Evolutionary conservation across 2,888 invertebrate species (phyloP), one percentile per base, ranked within the genome.

Genomic region (Coenonympha arcania): DNA sequence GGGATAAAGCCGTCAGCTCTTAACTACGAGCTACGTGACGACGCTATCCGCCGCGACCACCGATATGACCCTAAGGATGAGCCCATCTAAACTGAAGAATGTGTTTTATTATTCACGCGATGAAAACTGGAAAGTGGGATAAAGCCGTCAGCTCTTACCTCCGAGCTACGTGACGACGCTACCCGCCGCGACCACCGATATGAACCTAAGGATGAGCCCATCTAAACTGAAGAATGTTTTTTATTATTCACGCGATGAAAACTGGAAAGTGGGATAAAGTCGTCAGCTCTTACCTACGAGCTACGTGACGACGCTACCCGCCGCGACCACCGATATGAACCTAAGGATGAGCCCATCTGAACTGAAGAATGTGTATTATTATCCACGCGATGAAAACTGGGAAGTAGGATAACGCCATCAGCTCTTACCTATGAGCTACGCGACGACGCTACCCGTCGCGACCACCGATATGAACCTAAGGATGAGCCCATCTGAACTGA

Each of bases 21-120:
- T 73, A 84, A n/a, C n/a, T n/a, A n/a, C n/a, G n/a, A n/a, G n/a
- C n/a, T n/a, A n/a, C 83, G 82, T 84, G 83, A 78, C 79, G 73
- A 57, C 61, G 64, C 67, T 68, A 72, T 66, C 64, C 67, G 65
- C 58, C 63, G 64, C 69, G 66, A 73, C 69, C n/a, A n/a, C n/a
- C n/a, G n/a, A n/a, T n/a, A n/a, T n/a, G n/a, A n/a, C n/a, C n/a
- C n/a, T n/a, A n/a, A n/a, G n/a, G n/a, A n/a, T n/a, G n/a, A n/a
- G n/a, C n/a, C n/a, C n/a, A n/a, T n/a, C n/a, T n/a, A n/a, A n/a
- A n/a, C n/a, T n/a, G n/a, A n/a, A n/a, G n/a, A n/a, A n/a, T n/a
- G n/a, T n/a, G n/a, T 75, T 75, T 73, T 81, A 79, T 80, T 79
- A 82, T 81, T 78, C 76, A 75, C 68, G 70, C 68, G 71, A 70